Percentiles rank a stretch among this genome's conserved stretches.
Evolutionary conservation across 2,797 vertebrate species (phyloP).

Genomic region (Avahi laniger): DNA sequence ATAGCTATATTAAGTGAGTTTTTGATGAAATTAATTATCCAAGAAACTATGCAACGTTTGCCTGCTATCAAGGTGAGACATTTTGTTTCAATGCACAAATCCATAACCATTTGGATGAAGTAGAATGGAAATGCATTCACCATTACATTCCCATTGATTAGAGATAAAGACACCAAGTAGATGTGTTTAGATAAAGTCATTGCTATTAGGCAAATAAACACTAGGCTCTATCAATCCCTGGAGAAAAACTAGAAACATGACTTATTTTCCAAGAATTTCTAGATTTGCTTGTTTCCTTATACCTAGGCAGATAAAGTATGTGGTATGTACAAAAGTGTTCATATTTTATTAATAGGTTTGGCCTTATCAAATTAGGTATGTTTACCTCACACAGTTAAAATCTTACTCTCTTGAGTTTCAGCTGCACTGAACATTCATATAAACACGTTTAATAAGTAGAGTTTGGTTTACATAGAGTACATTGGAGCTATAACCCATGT

Average conservation of each 20-base stretch:
- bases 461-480: background rate
- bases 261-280: background rate
- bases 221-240: background rate
- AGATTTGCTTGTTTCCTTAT: background rate
- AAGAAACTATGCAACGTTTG: constrained; percentile 45
- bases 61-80: constrained; percentile 3
- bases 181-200: constrained; percentile 58
- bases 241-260: constrained; percentile 11
- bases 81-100: constrained; percentile 68
- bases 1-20: background rate
- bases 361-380: background rate
- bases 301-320: background rate
- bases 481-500: background rate
- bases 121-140: background rate
- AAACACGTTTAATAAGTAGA: background rate
- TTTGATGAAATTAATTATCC: background rate
- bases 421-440: background rate
- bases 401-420: background rate
- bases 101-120: constrained; percentile 63
- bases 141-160: constrained; percentile 58
- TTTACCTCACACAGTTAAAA: background rate
- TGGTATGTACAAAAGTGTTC: background rate
- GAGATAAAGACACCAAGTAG: background rate
- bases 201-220: constrained; percentile 33
- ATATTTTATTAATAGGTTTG: background rate